Conservation (phyloP, 2,888 invertebrate species). For the Gastracanthus pulcherrimus region DNA sequence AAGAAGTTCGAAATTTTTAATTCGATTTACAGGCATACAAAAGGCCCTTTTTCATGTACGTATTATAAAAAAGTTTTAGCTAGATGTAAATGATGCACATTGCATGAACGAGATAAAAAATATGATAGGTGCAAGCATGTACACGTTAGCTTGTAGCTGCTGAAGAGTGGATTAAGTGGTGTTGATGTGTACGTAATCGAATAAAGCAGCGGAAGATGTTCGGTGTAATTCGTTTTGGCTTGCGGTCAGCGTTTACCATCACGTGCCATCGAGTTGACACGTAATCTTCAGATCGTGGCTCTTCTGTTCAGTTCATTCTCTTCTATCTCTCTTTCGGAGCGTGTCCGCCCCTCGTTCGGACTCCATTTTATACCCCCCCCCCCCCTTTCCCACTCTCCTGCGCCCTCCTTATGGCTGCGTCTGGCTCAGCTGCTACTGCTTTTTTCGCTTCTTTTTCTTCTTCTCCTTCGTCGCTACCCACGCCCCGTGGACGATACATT, state of each 20-base stretch:
- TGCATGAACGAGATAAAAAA: too few species aligned
- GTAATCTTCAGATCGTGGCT: conserved; percentile 59
- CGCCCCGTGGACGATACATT: too few species aligned
- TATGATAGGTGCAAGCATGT: too few species aligned
- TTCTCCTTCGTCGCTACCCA: too few species aligned
- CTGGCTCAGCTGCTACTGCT: too few species aligned
- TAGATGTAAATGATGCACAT: too few species aligned
- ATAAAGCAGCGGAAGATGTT: conserved; percentile 51
- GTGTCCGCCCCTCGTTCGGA: conserved; percentile 52
- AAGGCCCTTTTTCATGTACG: too few species aligned
- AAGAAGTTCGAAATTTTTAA: too few species aligned
- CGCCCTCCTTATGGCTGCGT: too few species aligned
- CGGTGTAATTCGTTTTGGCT: conserved; percentile 67
- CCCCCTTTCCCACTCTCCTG: conserved; percentile 25
- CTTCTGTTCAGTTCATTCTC: neutral
- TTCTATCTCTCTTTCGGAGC: conserved; percentile 45
- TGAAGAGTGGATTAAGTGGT: neutral
- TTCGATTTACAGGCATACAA: too few species aligned
- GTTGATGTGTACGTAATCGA: conserved; percentile 29
- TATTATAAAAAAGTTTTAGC: too few species aligned
- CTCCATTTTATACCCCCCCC: conserved; percentile 54
- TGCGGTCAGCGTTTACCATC: conserved; percentile 65
- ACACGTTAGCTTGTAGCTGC: too few species aligned
- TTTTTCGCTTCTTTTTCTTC: neutral
- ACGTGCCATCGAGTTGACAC: conserved; percentile 62